Evolutionary conservation across 2,888 invertebrate species (phyloP).

Genomic region (Agriopis marginaria): DNA sequence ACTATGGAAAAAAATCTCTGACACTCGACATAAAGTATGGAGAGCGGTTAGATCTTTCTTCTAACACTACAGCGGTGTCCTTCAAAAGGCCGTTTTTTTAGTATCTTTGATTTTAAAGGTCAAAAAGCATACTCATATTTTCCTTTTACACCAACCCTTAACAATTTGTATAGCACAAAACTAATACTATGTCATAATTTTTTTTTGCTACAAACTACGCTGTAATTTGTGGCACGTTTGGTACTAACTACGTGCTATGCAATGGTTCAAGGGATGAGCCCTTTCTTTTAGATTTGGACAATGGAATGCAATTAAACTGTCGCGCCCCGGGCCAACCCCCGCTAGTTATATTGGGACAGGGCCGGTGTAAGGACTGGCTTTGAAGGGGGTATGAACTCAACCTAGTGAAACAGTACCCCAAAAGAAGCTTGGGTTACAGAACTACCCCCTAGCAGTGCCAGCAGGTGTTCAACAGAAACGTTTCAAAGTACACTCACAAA

Average conservation of each 20-base stretch:
- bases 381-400: neutral
- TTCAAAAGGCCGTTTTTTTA: neutral
- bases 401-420: neutral
- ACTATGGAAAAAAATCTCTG: no score
- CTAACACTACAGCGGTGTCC: no score
- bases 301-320: conserved; percentile 57
- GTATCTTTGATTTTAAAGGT: conserved; percentile 3
- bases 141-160: conserved; percentile 8
- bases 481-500: no score
- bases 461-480: no score
- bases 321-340: conserved; percentile 41
- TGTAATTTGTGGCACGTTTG: neutral
- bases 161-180: conserved; percentile 8
- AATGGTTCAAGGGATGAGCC: conserved; percentile 40
- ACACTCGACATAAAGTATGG: no score
- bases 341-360: conserved; percentile 46
- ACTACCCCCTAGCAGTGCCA: no score
- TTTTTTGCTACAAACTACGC: no score
- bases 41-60: no score
- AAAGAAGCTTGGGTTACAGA: no score
- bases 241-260: conserved; percentile 2
- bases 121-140: conserved; percentile 11
- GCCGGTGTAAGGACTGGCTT: conserved; percentile 16
- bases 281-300: conserved; percentile 51
- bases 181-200: no score